phyloP scores from a whole-genome alignment of 2,888 invertebrate genomes.

The Napeogenes inachia region DNA sequence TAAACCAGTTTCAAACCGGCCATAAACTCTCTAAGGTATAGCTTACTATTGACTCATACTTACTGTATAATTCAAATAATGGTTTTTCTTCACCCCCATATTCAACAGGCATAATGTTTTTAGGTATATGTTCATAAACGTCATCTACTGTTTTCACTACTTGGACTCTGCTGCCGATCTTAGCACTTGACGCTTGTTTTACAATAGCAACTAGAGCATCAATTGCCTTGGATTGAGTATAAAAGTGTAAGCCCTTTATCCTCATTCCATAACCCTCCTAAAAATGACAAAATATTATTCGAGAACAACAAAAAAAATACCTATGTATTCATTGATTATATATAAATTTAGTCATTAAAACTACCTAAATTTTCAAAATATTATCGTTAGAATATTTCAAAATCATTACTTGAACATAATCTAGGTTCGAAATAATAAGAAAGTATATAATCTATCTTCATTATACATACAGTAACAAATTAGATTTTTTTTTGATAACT shows the following conservation, averaged over 20 bases:
- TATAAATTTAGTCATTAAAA: too few species aligned
- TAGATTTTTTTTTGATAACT: too few species aligned
- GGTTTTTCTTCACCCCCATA: slow-evolving; percentile 50
- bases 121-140: slow-evolving; percentile 39
- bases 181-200: slow-evolving; percentile 47
- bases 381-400: too few species aligned
- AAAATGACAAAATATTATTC: too few species aligned
- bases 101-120: slow-evolving; percentile 48
- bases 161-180: slow-evolving; percentile 43
- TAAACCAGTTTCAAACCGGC: too few species aligned
- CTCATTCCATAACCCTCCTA: slow-evolving; percentile 55
- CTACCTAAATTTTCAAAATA: too few species aligned
- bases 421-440: too few species aligned
- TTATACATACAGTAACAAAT: too few species aligned
- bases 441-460: too few species aligned
- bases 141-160: slow-evolving; percentile 40
- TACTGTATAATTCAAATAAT: slow-evolving; percentile 42
- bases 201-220: slow-evolving; percentile 42
- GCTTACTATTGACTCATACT: slow-evolving; percentile 10
- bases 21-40: not conserved
- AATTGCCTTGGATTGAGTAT: slow-evolving; percentile 45
- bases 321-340: too few species aligned
- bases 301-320: not conserved
- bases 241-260: slow-evolving; percentile 47
- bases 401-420: too few species aligned